Percentiles rank a stretch among this genome's conserved stretches.
phyloP scores from a whole-genome alignment of 2,113 vertebrate species.

The Zosterops pallidus region DNA sequence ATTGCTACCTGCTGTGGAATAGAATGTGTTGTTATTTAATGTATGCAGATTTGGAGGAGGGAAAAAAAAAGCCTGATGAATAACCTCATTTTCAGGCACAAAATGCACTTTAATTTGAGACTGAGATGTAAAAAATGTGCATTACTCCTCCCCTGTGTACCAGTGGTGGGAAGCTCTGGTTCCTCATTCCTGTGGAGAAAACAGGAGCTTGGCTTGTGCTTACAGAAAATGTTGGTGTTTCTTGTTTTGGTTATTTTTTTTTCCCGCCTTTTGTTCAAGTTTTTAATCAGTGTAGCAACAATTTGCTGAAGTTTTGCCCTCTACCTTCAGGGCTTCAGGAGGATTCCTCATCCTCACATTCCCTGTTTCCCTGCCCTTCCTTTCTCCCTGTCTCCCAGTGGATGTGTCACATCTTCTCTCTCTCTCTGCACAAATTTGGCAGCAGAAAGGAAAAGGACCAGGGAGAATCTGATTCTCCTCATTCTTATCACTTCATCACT shows the following conservation, averaged over 20 bases:
- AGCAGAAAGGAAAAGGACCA: neutral
- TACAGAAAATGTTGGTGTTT: neutral
- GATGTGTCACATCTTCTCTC: neutral
- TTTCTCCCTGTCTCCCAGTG: neutral
- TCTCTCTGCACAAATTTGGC: neutral
- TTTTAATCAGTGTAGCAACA: neutral
- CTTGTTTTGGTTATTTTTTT: neutral
- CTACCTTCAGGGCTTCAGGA: neutral
- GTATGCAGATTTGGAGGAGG: neutral
- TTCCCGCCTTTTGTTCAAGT: rapidly evolving
- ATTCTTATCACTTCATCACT: neutral
- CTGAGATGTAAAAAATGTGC: neutral
- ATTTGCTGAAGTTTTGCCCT: neutral
- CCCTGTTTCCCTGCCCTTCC: neutral
- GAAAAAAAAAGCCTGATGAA: neutral
- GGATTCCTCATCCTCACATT: neutral
- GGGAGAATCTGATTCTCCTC: neutral
- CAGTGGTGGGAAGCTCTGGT: neutral
- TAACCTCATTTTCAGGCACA: neutral
- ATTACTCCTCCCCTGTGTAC: neutral
- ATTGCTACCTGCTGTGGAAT: neutral
- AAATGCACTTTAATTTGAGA: neutral
- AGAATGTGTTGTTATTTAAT: neutral
- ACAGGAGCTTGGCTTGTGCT: neutral
- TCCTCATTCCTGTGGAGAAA: neutral